Evolutionary conservation across 1,140 invertebrate species (phyloP).

Genomic region (Listronotus oregonensis): DNA sequence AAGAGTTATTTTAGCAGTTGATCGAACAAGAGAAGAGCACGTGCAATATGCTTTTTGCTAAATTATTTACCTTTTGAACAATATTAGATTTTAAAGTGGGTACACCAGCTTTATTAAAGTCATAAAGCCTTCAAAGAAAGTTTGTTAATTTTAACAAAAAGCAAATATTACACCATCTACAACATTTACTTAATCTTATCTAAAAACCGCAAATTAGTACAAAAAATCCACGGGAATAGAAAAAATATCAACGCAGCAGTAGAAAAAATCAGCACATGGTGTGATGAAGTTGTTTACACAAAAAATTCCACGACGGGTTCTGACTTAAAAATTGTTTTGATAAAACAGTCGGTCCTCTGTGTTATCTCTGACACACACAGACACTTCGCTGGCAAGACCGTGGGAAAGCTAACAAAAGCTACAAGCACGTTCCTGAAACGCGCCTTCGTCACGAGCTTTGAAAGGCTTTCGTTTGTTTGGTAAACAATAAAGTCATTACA

Average conservation of each 20-base stretch:
- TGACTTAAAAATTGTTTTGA: conserved; percentile 3
- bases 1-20: no score
- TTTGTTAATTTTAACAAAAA: no score
- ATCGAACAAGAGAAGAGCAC: no score
- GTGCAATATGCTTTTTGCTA: no score
- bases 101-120: no score
- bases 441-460: conserved; percentile 8
- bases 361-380: conserved; percentile 7
- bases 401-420: conserved; percentile 20
- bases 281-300: conserved; percentile 4
- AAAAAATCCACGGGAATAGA: neutral
- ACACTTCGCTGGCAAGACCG: conserved; percentile 8
- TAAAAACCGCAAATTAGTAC: no score
- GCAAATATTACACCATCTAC: no score
- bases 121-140: no score
- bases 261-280: neutral
- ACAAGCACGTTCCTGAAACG: conserved; percentile 25
- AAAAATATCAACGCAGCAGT: neutral
- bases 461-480: neutral
- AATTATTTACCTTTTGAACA: no score
- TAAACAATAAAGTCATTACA: conserved; percentile 7
- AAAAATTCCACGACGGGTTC: conserved; percentile 2
- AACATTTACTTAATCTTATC: no score
- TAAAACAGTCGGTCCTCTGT: conserved; percentile 6
- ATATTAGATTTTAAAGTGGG: no score